These are phyloP conservation scores for Stegodyphus dumicola DNA, from an alignment of 1,140 invertebrate genomes.

Conservation along the genomic window DNA sequence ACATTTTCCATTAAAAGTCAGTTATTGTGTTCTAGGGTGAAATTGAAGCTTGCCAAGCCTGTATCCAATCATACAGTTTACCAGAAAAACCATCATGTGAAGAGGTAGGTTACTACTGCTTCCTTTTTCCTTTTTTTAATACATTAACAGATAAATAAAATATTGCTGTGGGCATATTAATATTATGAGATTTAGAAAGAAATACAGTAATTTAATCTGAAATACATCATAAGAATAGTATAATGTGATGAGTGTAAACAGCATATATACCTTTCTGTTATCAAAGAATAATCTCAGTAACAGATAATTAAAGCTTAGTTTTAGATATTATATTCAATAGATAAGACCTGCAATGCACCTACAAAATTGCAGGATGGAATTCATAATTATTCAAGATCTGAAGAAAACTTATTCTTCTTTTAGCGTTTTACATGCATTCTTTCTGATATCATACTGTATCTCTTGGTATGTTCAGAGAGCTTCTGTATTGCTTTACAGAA, in stretches of 20 bases:
- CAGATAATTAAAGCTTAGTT: too few species aligned
- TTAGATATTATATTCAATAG: too few species aligned
- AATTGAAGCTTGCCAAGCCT: slow-evolving; percentile 36
- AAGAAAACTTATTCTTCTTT: too few species aligned
- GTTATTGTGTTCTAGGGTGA: slow-evolving; percentile 22
- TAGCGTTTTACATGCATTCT: too few species aligned
- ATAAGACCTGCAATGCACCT: too few species aligned
- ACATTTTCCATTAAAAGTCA: neutral
- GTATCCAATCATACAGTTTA: slow-evolving; percentile 37
- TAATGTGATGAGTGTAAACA: neutral
- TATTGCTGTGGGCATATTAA: neutral
- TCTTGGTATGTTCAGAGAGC: too few species aligned
- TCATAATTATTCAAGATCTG: too few species aligned
- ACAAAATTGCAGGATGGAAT: too few species aligned
- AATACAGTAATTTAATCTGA: neutral
- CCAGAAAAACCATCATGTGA: slow-evolving; percentile 56
- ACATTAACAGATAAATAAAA: neutral
- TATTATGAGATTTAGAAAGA: neutral
- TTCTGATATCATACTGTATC: too few species aligned
- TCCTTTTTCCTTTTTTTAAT: neutral
- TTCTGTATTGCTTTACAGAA: too few species aligned
- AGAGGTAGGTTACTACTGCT: slow-evolving; percentile 20
- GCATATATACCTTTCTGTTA: neutral
- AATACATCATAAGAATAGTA: neutral
- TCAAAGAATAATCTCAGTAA: too few species aligned